phyloP scores from a whole-genome alignment of 1,140 invertebrate genomes.

The Brachionus asplanchnoidis region DNA sequence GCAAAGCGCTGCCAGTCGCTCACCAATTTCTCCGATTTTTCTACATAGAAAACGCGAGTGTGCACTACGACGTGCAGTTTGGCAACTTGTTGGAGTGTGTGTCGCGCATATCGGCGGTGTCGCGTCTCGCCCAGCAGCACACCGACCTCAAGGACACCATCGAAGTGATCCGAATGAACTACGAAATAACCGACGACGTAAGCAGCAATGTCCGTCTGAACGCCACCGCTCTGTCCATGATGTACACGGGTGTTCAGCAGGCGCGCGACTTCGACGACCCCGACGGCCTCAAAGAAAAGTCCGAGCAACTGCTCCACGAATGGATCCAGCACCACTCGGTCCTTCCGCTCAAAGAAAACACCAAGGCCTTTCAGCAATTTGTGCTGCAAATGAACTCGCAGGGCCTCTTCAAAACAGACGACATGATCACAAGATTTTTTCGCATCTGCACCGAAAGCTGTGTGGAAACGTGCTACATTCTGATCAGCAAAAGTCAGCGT shows the following conservation, averaged over 20 bases:
- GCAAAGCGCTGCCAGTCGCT: conserved; percentile 76
- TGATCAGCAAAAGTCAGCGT: conserved; percentile 5
- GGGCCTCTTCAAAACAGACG: conserved; percentile 92
- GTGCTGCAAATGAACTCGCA: conserved; percentile 82
- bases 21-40: conserved; percentile 84
- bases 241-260: conserved; percentile 80
- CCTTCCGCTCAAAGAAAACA: conserved; percentile 73
- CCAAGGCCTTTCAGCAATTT: conserved; percentile 76
- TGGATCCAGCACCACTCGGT: conserved; percentile 86
- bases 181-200: conserved; percentile 44
- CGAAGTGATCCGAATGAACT: conserved; percentile 49
- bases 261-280: conserved; percentile 86
- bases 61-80: conserved; percentile 13
- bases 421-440: conserved; percentile 93
- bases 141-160: conserved; percentile 46
- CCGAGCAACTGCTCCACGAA: conserved; percentile 83
- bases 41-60: conserved; percentile 64
- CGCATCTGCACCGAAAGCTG: conserved; percentile 92
- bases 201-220: conserved; percentile 46
- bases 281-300: conserved; percentile 86
- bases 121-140: not conserved
- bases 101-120: conserved; percentile 5
- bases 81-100: conserved; percentile 31
- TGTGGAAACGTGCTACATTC: conserved; percentile 63
- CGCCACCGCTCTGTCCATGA: conserved; percentile 69